A percentile compares a stretch with the other conserved stretches of the same genome.
Evolutionary conservation across 2,797 vertebrate species (phyloP).

Genomic region (Discoglossus pictus): DNA sequence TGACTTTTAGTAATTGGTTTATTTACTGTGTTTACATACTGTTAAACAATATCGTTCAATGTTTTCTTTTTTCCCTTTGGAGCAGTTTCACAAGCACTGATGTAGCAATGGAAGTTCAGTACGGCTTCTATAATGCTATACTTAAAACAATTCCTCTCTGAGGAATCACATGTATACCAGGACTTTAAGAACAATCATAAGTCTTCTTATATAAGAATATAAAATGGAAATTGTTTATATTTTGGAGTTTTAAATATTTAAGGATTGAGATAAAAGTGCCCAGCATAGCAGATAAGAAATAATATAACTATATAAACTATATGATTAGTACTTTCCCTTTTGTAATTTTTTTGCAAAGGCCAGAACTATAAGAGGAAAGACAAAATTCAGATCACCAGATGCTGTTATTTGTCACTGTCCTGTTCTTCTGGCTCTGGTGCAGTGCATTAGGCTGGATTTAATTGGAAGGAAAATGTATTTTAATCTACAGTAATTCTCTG

Average conservation of each 20-base stretch:
- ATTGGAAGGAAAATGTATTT: constrained; percentile 19
- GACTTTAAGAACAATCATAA: neutral
- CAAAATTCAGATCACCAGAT: constrained; percentile 12
- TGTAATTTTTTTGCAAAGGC: neutral
- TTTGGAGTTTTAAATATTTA: neutral
- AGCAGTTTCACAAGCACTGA: neutral
- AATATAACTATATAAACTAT: too few relatives aligned
- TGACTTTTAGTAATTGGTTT: constrained; percentile 6
- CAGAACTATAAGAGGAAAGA: constrained; percentile 1
- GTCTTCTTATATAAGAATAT: neutral
- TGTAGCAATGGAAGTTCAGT: neutral
- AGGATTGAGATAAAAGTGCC: neutral
- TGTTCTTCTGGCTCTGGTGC: neutral
- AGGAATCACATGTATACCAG: neutral
- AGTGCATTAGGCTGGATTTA: constrained; percentile 9
- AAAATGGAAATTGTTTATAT: neutral
- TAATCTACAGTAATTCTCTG: constrained; percentile 8
- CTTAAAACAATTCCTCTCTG: constrained; percentile 1
- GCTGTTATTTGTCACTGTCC: constrained; percentile 12
- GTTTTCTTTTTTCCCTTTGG: constrained; percentile 12
- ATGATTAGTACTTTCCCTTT: too few relatives aligned
- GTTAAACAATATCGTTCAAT: constrained; percentile 10
- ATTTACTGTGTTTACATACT: neutral
- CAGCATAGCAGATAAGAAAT: neutral
- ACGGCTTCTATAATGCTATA: too few relatives aligned